Evolutionary conservation across 2,888 invertebrate genomes (phyloP).

Genomic region (Rhabditoides inermis): DNA sequence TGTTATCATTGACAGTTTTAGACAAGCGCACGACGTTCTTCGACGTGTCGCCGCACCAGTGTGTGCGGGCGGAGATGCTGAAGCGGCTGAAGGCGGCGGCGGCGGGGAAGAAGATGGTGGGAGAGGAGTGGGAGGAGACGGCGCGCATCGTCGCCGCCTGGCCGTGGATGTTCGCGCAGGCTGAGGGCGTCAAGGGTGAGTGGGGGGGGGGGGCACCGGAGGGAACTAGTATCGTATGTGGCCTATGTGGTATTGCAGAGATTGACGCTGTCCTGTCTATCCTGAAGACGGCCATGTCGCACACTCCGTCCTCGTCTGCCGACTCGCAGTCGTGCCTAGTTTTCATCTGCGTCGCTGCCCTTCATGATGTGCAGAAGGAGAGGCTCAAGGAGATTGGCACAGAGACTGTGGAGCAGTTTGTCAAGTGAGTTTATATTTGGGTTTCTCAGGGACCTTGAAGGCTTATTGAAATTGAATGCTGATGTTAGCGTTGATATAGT

Average conservation of each 20-base stretch:
- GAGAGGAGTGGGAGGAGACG: slow-evolving; percentile 1
- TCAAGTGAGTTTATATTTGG: slow-evolving; percentile 11
- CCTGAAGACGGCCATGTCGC: not conserved
- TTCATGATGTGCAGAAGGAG: too few species aligned
- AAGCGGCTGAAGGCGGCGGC: not conserved
- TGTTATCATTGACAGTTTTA: slow-evolving; percentile 1
- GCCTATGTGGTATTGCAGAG: not conserved
- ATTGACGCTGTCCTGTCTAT: not conserved
- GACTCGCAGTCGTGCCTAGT: not conserved
- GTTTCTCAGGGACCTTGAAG: too few species aligned
- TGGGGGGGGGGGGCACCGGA: too few species aligned
- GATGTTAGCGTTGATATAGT: too few species aligned
- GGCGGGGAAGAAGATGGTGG: slow-evolving; percentile 3
- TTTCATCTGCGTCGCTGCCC: slow-evolving; percentile 8
- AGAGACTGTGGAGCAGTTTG: slow-evolving; percentile 9
- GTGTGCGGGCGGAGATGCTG: slow-evolving; percentile 1
- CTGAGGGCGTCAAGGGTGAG: slow-evolving; percentile 8
- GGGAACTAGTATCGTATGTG: slow-evolving; percentile 13
- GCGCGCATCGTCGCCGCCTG: slow-evolving; percentile 13
- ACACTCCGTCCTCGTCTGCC: slow-evolving; percentile 2
- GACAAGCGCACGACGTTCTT: slow-evolving; percentile 10
- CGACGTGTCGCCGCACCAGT: slow-evolving; percentile 10
- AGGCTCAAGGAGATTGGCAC: slow-evolving; percentile 8
- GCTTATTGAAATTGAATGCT: too few species aligned
- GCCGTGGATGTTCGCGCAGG: slow-evolving; percentile 23